phyloP scores from a whole-genome alignment of 2,113 vertebrate species.

The Tautogolabrus adspersus region DNA sequence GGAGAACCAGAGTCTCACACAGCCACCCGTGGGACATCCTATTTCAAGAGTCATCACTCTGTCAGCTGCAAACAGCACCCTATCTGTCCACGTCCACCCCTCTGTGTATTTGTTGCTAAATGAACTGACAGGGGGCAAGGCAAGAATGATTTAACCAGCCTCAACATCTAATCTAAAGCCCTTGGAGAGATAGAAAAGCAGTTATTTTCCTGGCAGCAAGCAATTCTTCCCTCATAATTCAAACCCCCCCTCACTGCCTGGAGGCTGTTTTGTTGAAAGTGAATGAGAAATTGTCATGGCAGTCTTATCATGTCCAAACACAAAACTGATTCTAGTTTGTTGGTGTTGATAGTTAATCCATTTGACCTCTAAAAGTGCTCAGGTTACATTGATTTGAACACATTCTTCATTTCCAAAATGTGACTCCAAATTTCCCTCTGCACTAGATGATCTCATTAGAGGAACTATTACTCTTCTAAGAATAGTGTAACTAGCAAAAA shows the following conservation, averaged over 20 bases:
- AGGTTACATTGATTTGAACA: background rate
- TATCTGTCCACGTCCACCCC: background rate
- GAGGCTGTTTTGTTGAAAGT: constrained; percentile 13
- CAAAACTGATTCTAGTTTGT: constrained; percentile 11
- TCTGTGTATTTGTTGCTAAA: constrained; percentile 17
- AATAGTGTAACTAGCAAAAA: too few species aligned
- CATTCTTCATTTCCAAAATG: too few species aligned
- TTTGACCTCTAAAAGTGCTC: background rate
- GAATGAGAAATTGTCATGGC: constrained; percentile 12
- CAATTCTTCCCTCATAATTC: constrained; percentile 38
- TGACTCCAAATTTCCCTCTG: too few species aligned
- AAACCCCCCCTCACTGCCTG: constrained; percentile 7
- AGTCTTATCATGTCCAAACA: constrained; percentile 2
- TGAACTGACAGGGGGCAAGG: constrained; percentile 19
- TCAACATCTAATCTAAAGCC: constrained; percentile 12
- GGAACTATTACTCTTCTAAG: too few species aligned
- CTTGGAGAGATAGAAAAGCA: constrained; percentile 30
- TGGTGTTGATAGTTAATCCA: background rate
- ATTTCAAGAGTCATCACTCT: constrained; percentile 59
- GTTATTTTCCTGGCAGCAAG: constrained; percentile 52
- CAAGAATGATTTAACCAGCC: constrained; percentile 32
- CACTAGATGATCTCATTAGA: too few species aligned
- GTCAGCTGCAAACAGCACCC: constrained; percentile 21
- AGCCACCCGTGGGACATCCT: constrained; percentile 28
- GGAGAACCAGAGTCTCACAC: constrained; percentile 30